Evolutionary conservation across 2,797 vertebrate species (phyloP).

Genomic region (Xyrichtys novacula): DNA sequence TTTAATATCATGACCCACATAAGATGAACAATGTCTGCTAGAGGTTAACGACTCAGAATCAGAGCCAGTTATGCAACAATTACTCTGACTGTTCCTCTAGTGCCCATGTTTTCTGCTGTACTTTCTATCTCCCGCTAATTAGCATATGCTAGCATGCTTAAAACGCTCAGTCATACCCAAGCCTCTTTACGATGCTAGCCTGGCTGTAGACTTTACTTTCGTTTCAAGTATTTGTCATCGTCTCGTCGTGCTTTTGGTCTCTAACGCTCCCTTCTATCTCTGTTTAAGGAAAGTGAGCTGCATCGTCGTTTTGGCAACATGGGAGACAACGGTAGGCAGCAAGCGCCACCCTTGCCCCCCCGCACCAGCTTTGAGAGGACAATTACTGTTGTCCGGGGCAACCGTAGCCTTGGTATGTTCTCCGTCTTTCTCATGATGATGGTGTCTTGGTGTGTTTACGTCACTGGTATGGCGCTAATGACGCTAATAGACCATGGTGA

Average conservation of each 20-base stretch:
- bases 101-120: background rate
- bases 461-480: constrained; percentile 76
- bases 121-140: background rate
- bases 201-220: background rate
- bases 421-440: constrained; percentile 79
- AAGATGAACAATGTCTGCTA: too few relatives aligned
- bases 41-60: too few relatives aligned
- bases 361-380: constrained; percentile 89
- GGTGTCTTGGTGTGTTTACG: constrained; percentile 82
- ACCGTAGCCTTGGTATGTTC: constrained; percentile 95
- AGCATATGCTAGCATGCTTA: background rate
- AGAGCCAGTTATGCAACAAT: too few relatives aligned
- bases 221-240: background rate
- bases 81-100: too few relatives aligned
- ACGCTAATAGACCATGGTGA: constrained; percentile 74
- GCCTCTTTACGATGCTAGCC: background rate
- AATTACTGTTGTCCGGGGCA: constrained; percentile 94
- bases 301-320: constrained; percentile 72
- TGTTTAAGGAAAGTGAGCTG: constrained; percentile 80
- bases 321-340: constrained; percentile 68
- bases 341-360: constrained; percentile 64
- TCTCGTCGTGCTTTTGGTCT: background rate
- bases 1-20: too few relatives aligned
- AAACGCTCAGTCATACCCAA: too few relatives aligned
- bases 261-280: constrained; percentile 1